These are phyloP conservation scores for Herminia tarsipennalis DNA, from an alignment of 2,888 invertebrate genomes.

Conservation along the genomic window DNA sequence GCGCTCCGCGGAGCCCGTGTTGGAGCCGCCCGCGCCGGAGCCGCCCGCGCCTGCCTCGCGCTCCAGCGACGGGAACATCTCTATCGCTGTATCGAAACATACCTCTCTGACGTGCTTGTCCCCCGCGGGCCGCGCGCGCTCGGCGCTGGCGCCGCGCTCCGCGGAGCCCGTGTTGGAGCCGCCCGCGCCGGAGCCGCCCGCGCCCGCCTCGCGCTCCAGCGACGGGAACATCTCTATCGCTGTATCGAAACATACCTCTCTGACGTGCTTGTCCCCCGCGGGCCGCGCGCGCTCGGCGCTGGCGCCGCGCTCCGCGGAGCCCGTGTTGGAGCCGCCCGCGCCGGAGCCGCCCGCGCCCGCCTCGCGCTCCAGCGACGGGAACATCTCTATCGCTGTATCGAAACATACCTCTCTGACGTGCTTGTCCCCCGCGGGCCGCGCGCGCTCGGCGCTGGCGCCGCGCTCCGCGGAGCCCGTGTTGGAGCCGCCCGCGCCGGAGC, in stretches of 20 bases:
- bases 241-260: constrained; percentile 52
- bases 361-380: constrained; percentile 95
- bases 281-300: constrained; percentile 87
- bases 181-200: constrained; percentile 84
- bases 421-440: constrained; percentile 65
- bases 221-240: constrained; percentile 94
- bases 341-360: no score
- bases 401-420: constrained; percentile 86
- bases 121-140: constrained; percentile 74
- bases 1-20: no score
- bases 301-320: constrained; percentile 66
- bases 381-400: constrained; percentile 87
- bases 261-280: constrained; percentile 86
- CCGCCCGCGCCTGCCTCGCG: no score
- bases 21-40: no score
- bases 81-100: accelerated
- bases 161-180: constrained; percentile 80
- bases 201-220: constrained; percentile 90
- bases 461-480: constrained; percentile 76
- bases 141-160: constrained; percentile 82
- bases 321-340: constrained; percentile 71
- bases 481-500: constrained; percentile 83
- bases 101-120: constrained; percentile 91
- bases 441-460: constrained; percentile 86
- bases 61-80: no score